Conservation (phyloP, 92 coral and sea anemone genomes). For the Galaxea fascicularis region DNA sequence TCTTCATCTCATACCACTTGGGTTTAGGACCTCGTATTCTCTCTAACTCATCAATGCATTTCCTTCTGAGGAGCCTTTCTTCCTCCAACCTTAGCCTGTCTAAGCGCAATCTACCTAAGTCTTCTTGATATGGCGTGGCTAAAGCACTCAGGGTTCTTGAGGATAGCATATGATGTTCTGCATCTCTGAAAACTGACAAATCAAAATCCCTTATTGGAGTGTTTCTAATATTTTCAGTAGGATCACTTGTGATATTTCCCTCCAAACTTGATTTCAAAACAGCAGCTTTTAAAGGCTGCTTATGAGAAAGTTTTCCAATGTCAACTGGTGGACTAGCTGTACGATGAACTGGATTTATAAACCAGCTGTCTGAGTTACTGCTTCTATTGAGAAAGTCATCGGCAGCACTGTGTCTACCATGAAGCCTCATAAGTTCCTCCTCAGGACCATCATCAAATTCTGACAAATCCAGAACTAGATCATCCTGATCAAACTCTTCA, state of each 20-base stretch:
- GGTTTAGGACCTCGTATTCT: slow-evolving; percentile 96
- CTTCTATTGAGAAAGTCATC: slow-evolving; percentile 61
- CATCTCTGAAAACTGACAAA: slow-evolving; percentile 83
- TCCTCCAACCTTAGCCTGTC: slow-evolving; percentile 88
- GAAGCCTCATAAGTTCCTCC: slow-evolving; percentile 78
- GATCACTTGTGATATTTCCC: slow-evolving; percentile 80
- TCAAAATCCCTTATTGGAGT: slow-evolving; percentile 86
- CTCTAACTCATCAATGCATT: slow-evolving; percentile 83
- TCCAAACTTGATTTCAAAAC: slow-evolving; percentile 77
- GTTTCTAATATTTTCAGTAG: slow-evolving; percentile 75
- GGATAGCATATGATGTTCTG: slow-evolving; percentile 87
- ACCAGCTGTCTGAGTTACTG: slow-evolving; percentile 78
- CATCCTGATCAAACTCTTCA: slow-evolving; percentile 70
- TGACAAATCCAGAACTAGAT: slow-evolving; percentile 74
- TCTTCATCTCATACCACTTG: slow-evolving; percentile 95
- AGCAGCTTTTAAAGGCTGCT: slow-evolving; percentile 88
- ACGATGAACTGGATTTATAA: slow-evolving; percentile 84
- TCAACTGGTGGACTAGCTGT: slow-evolving; percentile 69
- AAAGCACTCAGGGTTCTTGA: slow-evolving; percentile 92
- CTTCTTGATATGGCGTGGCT: slow-evolving; percentile 91
- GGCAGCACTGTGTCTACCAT: slow-evolving; percentile 42
- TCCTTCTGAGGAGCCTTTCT: slow-evolving; percentile 79
- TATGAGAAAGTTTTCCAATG: slow-evolving; percentile 67
- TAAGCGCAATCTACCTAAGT: slow-evolving; percentile 76
- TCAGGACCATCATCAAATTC: slow-evolving; percentile 89